Evolutionary conservation across 1,140 invertebrate genomes (phyloP), one percentile per base, ranked within the genome.

Genomic region (Cyclina sinensis): DNA sequence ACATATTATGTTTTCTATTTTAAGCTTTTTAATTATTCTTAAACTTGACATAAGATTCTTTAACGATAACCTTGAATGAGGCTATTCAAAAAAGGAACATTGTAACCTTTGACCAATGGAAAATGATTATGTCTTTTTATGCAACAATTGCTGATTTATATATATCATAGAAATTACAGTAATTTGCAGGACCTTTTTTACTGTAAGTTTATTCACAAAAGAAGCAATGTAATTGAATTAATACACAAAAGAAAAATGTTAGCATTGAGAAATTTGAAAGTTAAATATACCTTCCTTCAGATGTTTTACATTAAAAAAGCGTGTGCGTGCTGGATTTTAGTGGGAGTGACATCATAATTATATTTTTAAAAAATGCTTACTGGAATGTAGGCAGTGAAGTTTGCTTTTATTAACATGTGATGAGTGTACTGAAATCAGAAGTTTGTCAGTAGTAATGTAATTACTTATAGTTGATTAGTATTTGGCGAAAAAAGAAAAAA

Each of bases 31-130:
- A 65, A 65, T 65, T 65, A 5, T 65, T 24, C 24, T 65, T 65
- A 35, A 30, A 30, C n/a, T 59, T 65, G 59, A 65, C 59, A 65
- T 65, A 30, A 65, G 59, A 65, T 65, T 65, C 27, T 65, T 65
- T 65, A n/a, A n/a, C n/a, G 54, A 59, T 59, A 59, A 59, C 54
- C 24, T n/a, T 30, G 30, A 30, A 65, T 65, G 11, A 16, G 30
- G n/a, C 59, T 30, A 27, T 65, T 7, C 16, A 30, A 5, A 4
- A 7, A 65, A 5, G 16, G 27, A 11, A 9, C 27, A 65, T 65
- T 35, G 30, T 65, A 65, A 11, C 14, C n/a, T 30, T 65, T 65
- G 12, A 46, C 16, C 43, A 7, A 46, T 46, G 43, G n/a, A 46
- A 46, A 46, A 46, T 46, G 43, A 46, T 16, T 46, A 7, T 54